Conservation (phyloP, 2,113 vertebrate species). For the Entomyzon cyanotis region DNA sequence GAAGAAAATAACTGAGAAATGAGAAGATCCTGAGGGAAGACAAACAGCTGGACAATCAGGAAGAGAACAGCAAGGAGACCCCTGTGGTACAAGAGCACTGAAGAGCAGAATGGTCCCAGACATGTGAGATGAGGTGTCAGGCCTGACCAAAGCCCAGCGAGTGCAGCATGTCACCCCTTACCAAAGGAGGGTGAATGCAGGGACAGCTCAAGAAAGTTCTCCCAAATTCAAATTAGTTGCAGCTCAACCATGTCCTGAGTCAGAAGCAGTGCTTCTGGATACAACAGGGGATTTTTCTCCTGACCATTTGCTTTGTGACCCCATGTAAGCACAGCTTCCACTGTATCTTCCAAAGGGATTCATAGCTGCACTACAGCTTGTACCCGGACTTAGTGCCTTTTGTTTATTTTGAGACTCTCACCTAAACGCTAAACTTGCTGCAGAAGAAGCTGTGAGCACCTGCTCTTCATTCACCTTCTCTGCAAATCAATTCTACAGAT, state of each 20-base stretch:
- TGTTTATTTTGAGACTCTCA: neutral
- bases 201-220: neutral
- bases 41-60: neutral
- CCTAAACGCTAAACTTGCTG: neutral
- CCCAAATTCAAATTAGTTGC: neutral
- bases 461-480: neutral
- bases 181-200: rapidly evolving
- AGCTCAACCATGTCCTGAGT: neutral
- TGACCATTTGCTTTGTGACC: neutral
- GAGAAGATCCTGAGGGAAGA: neutral
- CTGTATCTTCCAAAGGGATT: neutral
- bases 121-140: rapidly evolving
- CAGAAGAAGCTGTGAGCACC: neutral
- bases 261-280: neutral
- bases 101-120: neutral
- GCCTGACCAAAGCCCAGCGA: neutral
- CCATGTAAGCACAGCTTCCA: neutral
- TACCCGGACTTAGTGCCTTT: neutral
- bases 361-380: neutral
- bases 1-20: neutral
- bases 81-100: neutral
- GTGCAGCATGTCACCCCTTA: neutral
- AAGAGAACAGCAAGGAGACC: neutral
- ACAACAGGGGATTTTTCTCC: neutral
- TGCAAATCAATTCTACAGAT: neutral